Conservation (phyloP, 2,888 invertebrate species). For the Meta bourneti region DNA sequence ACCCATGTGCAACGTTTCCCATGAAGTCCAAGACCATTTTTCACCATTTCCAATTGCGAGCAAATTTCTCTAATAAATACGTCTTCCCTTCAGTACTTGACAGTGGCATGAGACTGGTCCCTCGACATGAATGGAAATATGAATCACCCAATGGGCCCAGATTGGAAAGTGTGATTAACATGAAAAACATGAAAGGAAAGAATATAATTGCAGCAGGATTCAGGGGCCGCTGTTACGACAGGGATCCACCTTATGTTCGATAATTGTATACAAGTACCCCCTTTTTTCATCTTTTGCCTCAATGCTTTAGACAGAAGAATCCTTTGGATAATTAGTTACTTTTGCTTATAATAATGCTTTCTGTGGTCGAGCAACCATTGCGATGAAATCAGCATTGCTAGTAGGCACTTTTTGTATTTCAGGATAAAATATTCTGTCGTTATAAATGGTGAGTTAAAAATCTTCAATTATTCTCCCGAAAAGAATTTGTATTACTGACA, state of each 20-base stretch:
- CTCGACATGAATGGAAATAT: constrained; percentile 23
- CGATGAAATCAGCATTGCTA: too few relatives aligned
- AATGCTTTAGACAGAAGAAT: too few relatives aligned
- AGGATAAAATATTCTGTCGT: too few relatives aligned
- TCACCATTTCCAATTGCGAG: constrained; percentile 1
- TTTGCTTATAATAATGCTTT: too few relatives aligned
- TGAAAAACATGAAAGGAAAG: constrained; percentile 1
- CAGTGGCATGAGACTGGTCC: constrained; percentile 44
- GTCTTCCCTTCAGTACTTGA: constrained; percentile 50
- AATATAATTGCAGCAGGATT: constrained; percentile 21
- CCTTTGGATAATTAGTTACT: too few relatives aligned
- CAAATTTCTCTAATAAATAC: constrained; percentile 49
- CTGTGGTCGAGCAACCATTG: too few relatives aligned
- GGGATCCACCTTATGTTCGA: constrained; percentile 49
- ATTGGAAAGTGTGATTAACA: neutral
- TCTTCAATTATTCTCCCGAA: too few relatives aligned
- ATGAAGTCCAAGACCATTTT: constrained; percentile 56
- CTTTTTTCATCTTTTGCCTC: too few relatives aligned
- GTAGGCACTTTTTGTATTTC: too few relatives aligned
- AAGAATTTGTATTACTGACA: too few relatives aligned
- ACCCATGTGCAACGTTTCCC: constrained; percentile 57
- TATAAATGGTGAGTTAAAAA: too few relatives aligned
- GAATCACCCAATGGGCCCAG: neutral
- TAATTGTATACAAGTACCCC: neutral
- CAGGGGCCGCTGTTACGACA: constrained; percentile 47